Evolutionary conservation across 2,797 vertebrate species (phyloP).

Genomic region (Buceros bicornis): DNA sequence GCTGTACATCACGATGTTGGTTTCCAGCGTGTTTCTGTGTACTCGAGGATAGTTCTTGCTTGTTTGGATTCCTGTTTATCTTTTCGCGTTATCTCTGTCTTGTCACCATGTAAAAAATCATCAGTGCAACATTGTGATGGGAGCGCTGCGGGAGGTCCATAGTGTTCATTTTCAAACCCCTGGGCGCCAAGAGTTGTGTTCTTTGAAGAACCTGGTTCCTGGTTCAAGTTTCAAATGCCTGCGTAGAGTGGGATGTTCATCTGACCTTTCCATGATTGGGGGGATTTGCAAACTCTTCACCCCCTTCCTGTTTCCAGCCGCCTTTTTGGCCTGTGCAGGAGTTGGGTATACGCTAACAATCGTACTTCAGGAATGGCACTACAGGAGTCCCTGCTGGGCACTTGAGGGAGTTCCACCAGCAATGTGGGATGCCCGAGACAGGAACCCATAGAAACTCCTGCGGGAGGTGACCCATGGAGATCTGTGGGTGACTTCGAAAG

Average conservation of each 20-base stretch:
- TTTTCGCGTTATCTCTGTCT: background rate
- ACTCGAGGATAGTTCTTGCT: background rate
- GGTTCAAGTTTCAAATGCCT: background rate
- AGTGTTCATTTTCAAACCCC: background rate
- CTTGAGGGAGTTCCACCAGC: background rate
- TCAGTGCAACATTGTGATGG: background rate
- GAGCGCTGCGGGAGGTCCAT: background rate
- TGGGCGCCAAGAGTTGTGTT: background rate
- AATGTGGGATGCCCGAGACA: background rate
- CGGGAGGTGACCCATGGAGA: background rate
- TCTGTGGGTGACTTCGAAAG: background rate
- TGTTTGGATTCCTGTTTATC: background rate
- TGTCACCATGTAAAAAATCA: background rate
- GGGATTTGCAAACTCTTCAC: background rate
- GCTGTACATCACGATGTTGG: background rate
- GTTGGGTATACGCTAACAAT: background rate
- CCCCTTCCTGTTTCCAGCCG: background rate
- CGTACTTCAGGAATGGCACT: background rate
- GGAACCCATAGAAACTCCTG: background rate
- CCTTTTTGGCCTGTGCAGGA: background rate
- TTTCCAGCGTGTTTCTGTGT: background rate
- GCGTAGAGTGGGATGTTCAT: background rate
- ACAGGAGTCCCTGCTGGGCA: background rate
- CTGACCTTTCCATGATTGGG: background rate
- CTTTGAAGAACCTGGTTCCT: background rate